Evolutionary conservation across 2,113 vertebrate genomes (phyloP).

Genomic region (Benthochromis sp.): DNA sequence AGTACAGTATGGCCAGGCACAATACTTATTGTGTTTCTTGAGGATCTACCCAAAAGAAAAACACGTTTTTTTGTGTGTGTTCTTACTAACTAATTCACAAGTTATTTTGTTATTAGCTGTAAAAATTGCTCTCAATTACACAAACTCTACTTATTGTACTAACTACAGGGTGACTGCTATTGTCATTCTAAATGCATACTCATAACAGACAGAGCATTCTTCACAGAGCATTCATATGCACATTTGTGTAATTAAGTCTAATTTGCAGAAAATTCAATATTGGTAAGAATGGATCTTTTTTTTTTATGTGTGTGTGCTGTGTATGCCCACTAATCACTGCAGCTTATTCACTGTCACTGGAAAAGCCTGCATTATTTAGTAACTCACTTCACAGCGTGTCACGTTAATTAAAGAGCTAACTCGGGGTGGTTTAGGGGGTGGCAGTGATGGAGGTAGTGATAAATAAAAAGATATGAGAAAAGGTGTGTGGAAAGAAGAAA

Average conservation of each 20-base stretch:
- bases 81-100: background rate
- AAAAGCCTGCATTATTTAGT: slow-evolving; percentile 68
- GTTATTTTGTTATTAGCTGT: background rate
- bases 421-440: background rate
- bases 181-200: background rate
- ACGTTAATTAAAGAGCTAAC: slow-evolving; percentile 65
- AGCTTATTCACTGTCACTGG: slow-evolving; percentile 57
- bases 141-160: background rate
- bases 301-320: background rate
- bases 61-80: background rate
- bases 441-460: background rate
- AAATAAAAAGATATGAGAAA: background rate
- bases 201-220: background rate
- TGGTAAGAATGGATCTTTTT: background rate
- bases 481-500: background rate
- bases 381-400: slow-evolving; percentile 58
- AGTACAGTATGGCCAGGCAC: background rate
- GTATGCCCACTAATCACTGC: slow-evolving; percentile 52
- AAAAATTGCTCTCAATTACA: background rate
- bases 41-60: background rate
- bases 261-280: background rate
- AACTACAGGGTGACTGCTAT: background rate
- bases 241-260: background rate
- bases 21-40: background rate
- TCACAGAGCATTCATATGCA: background rate